Evolutionary conservation across 2,797 vertebrate species (phyloP).

Genomic region (Tapera naevia): DNA sequence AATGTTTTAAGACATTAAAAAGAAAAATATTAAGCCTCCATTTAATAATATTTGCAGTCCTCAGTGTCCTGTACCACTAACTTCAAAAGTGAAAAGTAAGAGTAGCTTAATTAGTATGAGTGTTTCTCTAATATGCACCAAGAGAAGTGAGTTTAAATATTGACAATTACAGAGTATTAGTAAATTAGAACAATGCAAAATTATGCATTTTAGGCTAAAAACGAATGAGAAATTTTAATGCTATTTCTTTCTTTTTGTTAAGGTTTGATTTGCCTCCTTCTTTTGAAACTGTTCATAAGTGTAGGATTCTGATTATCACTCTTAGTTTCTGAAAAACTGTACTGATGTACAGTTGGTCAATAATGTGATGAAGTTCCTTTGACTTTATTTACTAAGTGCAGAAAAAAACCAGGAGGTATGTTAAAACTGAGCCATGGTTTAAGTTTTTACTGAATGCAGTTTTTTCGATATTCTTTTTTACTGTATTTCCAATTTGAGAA

Average conservation of each 20-base stretch:
- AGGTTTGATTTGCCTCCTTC: neutral
- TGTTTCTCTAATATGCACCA: neutral
- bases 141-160: neutral
- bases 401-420: neutral
- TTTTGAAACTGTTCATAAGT: neutral
- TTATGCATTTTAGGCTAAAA: neutral
- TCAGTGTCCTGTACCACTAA: too few relatives aligned
- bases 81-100: neutral
- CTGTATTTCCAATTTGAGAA: neutral
- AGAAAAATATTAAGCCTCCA: neutral
- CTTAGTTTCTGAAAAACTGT: neutral
- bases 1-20: neutral
- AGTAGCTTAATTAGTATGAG: neutral
- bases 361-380: too few relatives aligned
- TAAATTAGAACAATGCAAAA: neutral
- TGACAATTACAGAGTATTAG: neutral
- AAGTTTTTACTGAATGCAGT: neutral
- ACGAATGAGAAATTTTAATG: neutral
- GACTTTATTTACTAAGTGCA: neutral
- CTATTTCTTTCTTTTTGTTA: neutral
- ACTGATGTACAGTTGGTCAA: too few relatives aligned
- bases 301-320: neutral
- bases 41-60: neutral
- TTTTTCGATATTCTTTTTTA: neutral
- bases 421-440: neutral